Conservation (phyloP, 2,888 invertebrate genomes). For the Belgica antarctica region DNA sequence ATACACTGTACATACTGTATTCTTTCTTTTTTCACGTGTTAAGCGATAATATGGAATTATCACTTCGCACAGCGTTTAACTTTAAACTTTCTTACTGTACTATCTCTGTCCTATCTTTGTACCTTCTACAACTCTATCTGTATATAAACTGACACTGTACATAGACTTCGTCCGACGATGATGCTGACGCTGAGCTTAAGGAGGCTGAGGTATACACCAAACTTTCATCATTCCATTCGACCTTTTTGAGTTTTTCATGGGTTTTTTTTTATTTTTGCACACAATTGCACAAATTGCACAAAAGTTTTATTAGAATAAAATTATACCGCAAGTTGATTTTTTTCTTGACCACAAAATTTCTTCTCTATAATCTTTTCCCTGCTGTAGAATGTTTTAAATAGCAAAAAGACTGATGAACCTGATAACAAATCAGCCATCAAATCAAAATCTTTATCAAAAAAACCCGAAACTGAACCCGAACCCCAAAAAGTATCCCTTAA, state of each 20-base stretch:
- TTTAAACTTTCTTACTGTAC: conserved; percentile 15
- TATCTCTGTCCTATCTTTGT: conserved; percentile 29
- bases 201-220: conserved; percentile 27
- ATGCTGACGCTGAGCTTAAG: conserved; percentile 2
- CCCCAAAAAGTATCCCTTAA: conserved; percentile 7
- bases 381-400: conserved; percentile 27
- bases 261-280: conserved; percentile 13
- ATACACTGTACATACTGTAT: not conserved
- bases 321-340: not conserved
- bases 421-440: conserved; percentile 44
- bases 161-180: conserved; percentile 26
- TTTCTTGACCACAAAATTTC: not conserved
- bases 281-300: not conserved
- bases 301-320: not conserved
- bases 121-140: conserved; percentile 30
- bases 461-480: not conserved
- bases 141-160: conserved; percentile 7
- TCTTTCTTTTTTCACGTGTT: conserved; percentile 23
- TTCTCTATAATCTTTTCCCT: not conserved
- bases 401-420: conserved; percentile 34
- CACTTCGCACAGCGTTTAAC: not conserved
- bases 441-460: not conserved
- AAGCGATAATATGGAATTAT: not conserved
- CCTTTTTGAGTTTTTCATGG: not conserved
- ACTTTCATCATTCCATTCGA: not conserved